phyloP scores from a whole-genome alignment of 1,140 invertebrate genomes.

The Helicorthomorpha holstii region DNA sequence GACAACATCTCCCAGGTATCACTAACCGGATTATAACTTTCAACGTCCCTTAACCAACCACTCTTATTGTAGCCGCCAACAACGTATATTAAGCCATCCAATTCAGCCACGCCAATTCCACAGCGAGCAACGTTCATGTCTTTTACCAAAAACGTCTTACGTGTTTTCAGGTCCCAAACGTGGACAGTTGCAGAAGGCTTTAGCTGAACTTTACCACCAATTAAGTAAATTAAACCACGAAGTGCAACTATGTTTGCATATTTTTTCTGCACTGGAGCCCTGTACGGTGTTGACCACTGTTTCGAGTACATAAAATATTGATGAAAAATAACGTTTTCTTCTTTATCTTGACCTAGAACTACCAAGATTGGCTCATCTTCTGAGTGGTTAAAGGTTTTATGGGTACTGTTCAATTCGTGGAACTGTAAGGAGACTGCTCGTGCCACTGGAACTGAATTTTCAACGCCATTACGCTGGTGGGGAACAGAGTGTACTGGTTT shows the following conservation, averaged over 20 bases:
- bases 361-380: neutral
- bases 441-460: neutral
- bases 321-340: neutral
- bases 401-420: neutral
- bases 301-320: neutral
- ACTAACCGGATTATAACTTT: neutral
- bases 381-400: neutral
- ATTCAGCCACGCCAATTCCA: neutral
- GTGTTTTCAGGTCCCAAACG: neutral
- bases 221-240: neutral
- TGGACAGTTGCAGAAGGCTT: neutral
- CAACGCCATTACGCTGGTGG: neutral
- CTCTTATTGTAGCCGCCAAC: constrained; percentile 2
- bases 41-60: constrained; percentile 4
- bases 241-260: neutral
- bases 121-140: neutral
- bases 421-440: neutral
- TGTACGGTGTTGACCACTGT: neutral
- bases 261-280: neutral
- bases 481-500: neutral
- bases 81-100: neutral
- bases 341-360: neutral
- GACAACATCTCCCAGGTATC: constrained; percentile 1
- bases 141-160: neutral
- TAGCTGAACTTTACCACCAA: neutral